Evolutionary conservation across 2,888 invertebrate species (phyloP).

Genomic region (Ophonus ardosiacus): DNA sequence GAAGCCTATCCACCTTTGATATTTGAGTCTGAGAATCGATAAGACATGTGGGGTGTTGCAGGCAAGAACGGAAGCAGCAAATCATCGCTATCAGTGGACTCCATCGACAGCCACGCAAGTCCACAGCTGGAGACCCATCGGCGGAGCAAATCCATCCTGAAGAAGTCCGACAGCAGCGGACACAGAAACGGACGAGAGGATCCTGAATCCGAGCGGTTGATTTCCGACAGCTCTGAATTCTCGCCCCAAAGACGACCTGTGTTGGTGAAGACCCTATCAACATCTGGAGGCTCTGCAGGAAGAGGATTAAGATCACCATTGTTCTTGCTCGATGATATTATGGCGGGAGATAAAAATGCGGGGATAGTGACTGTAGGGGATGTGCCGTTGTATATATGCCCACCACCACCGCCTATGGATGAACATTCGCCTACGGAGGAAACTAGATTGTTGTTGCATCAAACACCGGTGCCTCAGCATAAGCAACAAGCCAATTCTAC

Average conservation of each 20-base stretch:
- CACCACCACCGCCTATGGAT: constrained; percentile 77
- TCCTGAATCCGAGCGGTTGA: constrained; percentile 86
- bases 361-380: constrained; percentile 68
- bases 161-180: constrained; percentile 83
- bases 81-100: constrained; percentile 84
- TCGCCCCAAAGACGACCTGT: constrained; percentile 72
- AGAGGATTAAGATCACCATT: constrained; percentile 73
- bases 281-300: constrained; percentile 70
- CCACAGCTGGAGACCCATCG: constrained; percentile 82
- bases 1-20: constrained; percentile 25
- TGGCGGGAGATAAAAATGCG: constrained; percentile 72
- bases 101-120: constrained; percentile 80
- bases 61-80: constrained; percentile 80
- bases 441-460: constrained; percentile 74
- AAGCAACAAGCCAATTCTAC: constrained; percentile 72
- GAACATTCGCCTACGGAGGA: constrained; percentile 78
- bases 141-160: constrained; percentile 86
- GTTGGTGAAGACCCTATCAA: constrained; percentile 67
- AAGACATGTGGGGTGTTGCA: constrained; percentile 67
- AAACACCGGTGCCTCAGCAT: constrained; percentile 65
- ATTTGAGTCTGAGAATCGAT: constrained; percentile 27
- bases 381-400: constrained; percentile 77
- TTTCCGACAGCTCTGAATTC: constrained; percentile 78
- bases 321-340: constrained; percentile 75
- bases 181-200: constrained; percentile 77